Conservation (phyloP, 2,797 vertebrate genomes). For the Spheniscus humboldti region DNA sequence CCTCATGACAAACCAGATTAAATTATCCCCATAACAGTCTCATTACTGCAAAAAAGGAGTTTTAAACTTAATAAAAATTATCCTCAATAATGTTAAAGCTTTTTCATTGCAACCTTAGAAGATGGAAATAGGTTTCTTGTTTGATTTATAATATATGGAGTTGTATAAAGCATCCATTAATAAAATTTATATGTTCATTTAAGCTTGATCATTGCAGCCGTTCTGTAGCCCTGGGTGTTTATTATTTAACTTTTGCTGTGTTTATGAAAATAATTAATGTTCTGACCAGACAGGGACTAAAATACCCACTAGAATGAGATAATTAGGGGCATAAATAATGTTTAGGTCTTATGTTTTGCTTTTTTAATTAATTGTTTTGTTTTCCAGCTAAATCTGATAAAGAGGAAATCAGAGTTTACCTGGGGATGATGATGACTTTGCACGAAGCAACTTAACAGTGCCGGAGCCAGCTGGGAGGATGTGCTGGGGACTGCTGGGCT, state of each 20-base stretch:
- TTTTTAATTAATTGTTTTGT: constrained; percentile 70
- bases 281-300: constrained; percentile 73
- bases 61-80: constrained; percentile 94
- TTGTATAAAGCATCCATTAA: constrained; percentile 89
- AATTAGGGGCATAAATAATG: constrained; percentile 77
- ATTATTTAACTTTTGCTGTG: constrained; percentile 91
- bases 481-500: background rate
- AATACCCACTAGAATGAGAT: constrained; percentile 76
- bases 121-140: constrained; percentile 79
- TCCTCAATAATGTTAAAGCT: constrained; percentile 81
- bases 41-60: constrained; percentile 75
- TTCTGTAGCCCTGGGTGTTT: constrained; percentile 81
- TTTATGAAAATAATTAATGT: constrained; percentile 88
- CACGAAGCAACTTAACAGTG: background rate
- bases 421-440: background rate
- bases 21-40: constrained; percentile 83
- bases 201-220: constrained; percentile 76
- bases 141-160: constrained; percentile 88
- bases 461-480: background rate
- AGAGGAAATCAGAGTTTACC: constrained; percentile 35
- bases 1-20: constrained; percentile 90
- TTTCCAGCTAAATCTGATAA: constrained; percentile 59
- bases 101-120: constrained; percentile 77
- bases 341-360: constrained; percentile 58
- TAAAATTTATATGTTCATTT: constrained; percentile 92